Conservation (phyloP, 2,113 vertebrate species). For the Phylloscopus trochilus region DNA sequence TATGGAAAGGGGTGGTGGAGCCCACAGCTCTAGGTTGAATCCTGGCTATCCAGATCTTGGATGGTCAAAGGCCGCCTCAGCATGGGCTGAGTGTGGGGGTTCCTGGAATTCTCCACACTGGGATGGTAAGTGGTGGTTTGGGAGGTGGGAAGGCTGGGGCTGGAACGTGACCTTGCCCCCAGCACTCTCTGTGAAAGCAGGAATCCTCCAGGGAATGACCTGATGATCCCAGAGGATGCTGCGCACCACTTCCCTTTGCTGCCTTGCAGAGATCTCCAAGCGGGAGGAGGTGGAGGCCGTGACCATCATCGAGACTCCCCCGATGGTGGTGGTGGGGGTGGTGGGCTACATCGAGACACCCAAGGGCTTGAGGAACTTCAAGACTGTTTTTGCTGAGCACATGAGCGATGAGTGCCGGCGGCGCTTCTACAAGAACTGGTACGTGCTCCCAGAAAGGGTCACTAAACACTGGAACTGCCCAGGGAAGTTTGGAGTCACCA, state of each 20-base stretch:
- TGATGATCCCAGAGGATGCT: too few species aligned
- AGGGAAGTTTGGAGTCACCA: background rate
- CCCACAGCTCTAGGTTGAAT: background rate
- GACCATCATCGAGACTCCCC: conserved; percentile 79
- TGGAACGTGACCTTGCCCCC: background rate
- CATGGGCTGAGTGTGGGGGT: too few species aligned
- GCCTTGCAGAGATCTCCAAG: conserved; percentile 73
- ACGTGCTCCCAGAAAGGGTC: background rate
- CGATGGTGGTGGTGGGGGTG: conserved; percentile 75
- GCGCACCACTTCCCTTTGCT: background rate
- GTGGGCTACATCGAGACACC: conserved; percentile 81
- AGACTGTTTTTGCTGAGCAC: conserved; percentile 81
- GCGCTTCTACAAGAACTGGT: conserved; percentile 85
- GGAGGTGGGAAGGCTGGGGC: background rate
- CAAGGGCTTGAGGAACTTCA: conserved; percentile 75
- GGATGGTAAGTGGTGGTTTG: background rate
- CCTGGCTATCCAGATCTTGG: background rate
- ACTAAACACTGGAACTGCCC: background rate
- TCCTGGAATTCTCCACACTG: background rate
- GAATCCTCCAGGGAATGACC: background rate
- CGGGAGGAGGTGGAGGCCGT: conserved; percentile 81
- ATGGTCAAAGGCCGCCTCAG: background rate
- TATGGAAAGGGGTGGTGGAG: background rate
- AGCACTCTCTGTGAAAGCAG: rapidly evolving
- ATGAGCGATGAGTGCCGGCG: conserved; percentile 79